Evolutionary conservation across 1,140 invertebrate species (phyloP).

Genomic region (Anastrepha obliqua): DNA sequence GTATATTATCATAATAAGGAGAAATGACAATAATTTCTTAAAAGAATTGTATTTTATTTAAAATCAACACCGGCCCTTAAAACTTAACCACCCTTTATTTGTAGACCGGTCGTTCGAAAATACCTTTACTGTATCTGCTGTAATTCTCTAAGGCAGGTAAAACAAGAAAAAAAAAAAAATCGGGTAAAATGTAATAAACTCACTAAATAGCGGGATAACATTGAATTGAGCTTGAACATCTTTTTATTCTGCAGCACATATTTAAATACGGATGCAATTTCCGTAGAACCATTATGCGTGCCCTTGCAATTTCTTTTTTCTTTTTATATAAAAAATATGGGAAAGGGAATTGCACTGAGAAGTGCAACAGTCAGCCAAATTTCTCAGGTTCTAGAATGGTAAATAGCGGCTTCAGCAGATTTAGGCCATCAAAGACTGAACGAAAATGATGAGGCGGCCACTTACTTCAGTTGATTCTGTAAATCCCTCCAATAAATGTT

Average conservation of each 20-base stretch:
- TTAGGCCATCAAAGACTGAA: neutral
- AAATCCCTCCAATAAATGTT: conserved; percentile 20
- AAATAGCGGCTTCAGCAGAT: conserved; percentile 18
- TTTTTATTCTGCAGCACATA: neutral
- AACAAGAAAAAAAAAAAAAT: too few relatives aligned
- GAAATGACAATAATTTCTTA: too few relatives aligned
- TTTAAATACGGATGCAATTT: neutral
- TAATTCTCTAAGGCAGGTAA: too few relatives aligned
- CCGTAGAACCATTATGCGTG: neutral
- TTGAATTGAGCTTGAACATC: neutral
- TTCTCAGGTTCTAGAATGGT: neutral
- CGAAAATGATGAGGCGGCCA: neutral
- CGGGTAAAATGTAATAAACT: too few relatives aligned
- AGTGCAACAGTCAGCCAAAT: neutral
- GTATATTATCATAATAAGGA: too few relatives aligned
- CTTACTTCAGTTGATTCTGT: neutral
- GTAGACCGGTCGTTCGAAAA: too few relatives aligned
- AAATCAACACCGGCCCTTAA: too few relatives aligned
- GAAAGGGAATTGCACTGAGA: neutral
- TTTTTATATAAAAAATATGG: neutral
- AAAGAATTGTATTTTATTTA: too few relatives aligned
- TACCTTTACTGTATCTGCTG: too few relatives aligned
- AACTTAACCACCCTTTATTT: too few relatives aligned
- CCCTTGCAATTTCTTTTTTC: neutral
- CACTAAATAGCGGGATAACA: neutral